Base-by-base conservation (phyloP, 2,797 vertebrate species). In the Moxostoma hubbsi region DNA sequence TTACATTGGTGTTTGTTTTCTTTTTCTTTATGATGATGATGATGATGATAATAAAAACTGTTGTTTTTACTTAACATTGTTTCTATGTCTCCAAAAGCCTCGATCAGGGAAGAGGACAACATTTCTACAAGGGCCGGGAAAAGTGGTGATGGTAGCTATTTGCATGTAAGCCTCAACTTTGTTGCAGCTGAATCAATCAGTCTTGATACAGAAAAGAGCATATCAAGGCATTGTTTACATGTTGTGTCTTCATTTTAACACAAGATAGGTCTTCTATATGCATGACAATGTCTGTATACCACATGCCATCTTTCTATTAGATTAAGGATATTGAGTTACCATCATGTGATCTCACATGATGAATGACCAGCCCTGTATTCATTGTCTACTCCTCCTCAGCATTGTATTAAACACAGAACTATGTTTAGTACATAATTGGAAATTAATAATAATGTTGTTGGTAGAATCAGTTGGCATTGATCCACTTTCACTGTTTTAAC, bases 81-180 rank as follows among this genome's bases (percentile, higher is more conserved):
- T 10, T 66, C 9, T 54, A n/a, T 45, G 84, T 88, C 53, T 88
- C 65, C 64, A 84, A 65, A 85, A 99, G 98, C 98, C 98, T 85
- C 96, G 97, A 82, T 95, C 97, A 85, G 94, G 95, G 75, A 91
- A 92, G 43, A 90, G 95, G 86, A 51, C 93, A 8, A 91, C 95
- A 46, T 98, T 99, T 91, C 90, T 96, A 47, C 96, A 97, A 87
- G 98, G 98, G 61, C 96, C 98, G 36, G 98, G 97, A 84, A 99
- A 98, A 86, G 98, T 99, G 87, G 98, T 99, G 72, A 98, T 97
- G 95, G 97, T 99, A 50, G 98, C 98, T 72, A 98, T 99, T 88
- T 99, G 97, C 93, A 99, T 99, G 98, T 99, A 95, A 97, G 98
- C 94, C 8, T n/a, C 51, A 5, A 55, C 4, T 11, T 49, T 9